Conservation (phyloP, 1,140 invertebrate species). For the Trinorchestia longiramus region DNA sequence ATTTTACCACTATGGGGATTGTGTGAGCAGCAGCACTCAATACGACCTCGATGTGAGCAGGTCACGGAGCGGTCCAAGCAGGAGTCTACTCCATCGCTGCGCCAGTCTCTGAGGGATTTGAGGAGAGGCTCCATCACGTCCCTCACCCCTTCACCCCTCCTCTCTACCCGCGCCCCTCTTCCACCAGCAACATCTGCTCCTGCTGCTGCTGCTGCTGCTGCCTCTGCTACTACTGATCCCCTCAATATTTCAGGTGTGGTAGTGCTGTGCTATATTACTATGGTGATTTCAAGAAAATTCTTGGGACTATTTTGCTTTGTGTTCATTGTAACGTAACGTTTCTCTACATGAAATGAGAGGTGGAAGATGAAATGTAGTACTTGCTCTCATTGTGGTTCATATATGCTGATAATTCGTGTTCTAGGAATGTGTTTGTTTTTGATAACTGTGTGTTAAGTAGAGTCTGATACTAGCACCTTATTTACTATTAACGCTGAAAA, state of each 20-base stretch:
- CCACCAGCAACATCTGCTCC: neutral
- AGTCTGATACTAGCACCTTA: neutral
- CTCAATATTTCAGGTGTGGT: slow-evolving; percentile 54
- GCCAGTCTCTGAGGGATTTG: slow-evolving; percentile 61
- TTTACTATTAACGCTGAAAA: neutral
- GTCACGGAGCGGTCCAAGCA: slow-evolving; percentile 70
- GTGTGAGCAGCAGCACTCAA: neutral
- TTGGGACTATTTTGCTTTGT: neutral
- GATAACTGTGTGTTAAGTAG: neutral
- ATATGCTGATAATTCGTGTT: neutral
- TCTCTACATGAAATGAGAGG: neutral
- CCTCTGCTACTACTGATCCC: neutral
- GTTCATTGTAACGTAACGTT: neutral
- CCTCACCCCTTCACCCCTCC: slow-evolving; percentile 60
- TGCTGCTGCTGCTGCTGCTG: neutral
- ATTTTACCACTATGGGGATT: neutral
- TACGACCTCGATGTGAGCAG: neutral
- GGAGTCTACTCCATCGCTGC: slow-evolving; percentile 69
- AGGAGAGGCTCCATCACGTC: slow-evolving; percentile 63
- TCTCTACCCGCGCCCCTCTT: slow-evolving; percentile 57
- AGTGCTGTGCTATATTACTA: too few relatives aligned
- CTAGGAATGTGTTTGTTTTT: neutral
- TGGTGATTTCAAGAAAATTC: neutral
- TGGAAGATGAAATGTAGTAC: neutral
- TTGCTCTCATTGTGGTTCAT: neutral